phyloP scores from a whole-genome alignment of 2,113 vertebrate genomes.

The Silurus glanis region DNA sequence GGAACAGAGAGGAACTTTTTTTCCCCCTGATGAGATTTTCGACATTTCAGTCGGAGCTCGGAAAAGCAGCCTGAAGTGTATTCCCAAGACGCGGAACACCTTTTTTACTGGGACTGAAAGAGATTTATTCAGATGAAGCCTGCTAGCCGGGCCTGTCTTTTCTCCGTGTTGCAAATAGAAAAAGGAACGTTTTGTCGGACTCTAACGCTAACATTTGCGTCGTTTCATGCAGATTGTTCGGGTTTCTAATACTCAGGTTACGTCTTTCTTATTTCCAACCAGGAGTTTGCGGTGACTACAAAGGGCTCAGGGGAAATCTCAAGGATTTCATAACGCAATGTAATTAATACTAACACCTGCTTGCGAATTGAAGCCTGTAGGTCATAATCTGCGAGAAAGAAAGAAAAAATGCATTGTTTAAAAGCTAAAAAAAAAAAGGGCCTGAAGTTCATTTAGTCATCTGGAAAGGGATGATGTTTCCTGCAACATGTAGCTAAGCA shows the following conservation, averaged over 20 bases:
- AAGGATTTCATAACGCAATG: neutral
- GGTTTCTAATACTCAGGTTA: neutral
- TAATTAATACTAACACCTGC: conserved; percentile 16
- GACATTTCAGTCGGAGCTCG: neutral
- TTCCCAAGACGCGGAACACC: neutral
- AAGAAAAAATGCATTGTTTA: neutral
- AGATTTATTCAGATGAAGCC: conserved; percentile 11
- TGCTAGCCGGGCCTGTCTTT: neutral
- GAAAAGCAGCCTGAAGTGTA: conserved; percentile 3
- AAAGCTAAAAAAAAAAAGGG: neutral
- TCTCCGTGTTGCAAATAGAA: neutral
- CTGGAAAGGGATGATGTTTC: neutral
- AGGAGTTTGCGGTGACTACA: neutral
- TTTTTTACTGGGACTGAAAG: neutral
- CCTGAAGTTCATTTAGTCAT: neutral
- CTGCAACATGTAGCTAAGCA: conserved; percentile 15
- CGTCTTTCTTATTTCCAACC: neutral
- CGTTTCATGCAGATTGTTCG: neutral
- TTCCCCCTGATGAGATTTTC: neutral
- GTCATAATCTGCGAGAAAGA: neutral
- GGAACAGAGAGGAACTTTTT: neutral
- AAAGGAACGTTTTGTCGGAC: neutral
- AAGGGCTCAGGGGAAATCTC: neutral
- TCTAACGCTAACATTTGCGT: neutral
- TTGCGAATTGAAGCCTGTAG: neutral